Percentiles rank a stretch among this genome's conserved stretches.
These are phyloP conservation scores for Chydorus sphaericus DNA, from an alignment of 2,888 invertebrate species.

Conservation along the genomic window DNA sequence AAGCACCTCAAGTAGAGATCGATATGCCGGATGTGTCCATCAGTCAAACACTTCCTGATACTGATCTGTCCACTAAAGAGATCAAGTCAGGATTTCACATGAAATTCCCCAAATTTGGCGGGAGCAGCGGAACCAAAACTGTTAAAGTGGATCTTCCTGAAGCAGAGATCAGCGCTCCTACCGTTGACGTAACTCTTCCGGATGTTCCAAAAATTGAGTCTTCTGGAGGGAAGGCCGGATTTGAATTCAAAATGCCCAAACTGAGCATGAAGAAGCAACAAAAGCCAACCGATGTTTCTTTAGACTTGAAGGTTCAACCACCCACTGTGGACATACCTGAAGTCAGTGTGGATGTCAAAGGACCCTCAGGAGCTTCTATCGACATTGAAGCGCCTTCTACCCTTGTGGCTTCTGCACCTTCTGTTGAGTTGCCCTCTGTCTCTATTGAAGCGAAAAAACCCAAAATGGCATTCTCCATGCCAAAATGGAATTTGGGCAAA, in stretches of 20 bases:
- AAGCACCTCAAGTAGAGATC: not conserved
- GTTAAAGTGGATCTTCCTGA: not conserved
- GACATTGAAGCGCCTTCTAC: not conserved
- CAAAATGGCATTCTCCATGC: constrained; percentile 4
- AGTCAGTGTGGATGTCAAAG: not conserved
- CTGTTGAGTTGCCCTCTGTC: not conserved
- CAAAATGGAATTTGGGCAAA: constrained; percentile 10
- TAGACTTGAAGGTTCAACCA: not conserved
- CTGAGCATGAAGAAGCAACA: not conserved
- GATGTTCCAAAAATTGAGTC: not conserved
- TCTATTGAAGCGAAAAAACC: constrained; percentile 5
- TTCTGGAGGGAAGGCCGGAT: not conserved
- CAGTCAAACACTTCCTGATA: not conserved
- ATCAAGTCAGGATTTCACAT: not conserved
- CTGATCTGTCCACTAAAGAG: not conserved
- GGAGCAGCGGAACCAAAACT: not conserved
- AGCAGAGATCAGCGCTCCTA: not conserved
- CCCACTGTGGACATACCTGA: not conserved
- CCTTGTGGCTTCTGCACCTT: not conserved
- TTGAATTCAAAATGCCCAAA: constrained; percentile 11
- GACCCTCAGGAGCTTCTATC: not conserved
- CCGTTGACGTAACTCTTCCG: not conserved
- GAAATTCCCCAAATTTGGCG: constrained; percentile 1
- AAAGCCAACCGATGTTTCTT: too few species aligned
- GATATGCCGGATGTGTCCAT: not conserved